A percentile compares a stretch with the other conserved stretches of the same genome.
Evolutionary conservation across 1,140 invertebrate genomes (phyloP).

Genomic region (Drosophila nebulosa): DNA sequence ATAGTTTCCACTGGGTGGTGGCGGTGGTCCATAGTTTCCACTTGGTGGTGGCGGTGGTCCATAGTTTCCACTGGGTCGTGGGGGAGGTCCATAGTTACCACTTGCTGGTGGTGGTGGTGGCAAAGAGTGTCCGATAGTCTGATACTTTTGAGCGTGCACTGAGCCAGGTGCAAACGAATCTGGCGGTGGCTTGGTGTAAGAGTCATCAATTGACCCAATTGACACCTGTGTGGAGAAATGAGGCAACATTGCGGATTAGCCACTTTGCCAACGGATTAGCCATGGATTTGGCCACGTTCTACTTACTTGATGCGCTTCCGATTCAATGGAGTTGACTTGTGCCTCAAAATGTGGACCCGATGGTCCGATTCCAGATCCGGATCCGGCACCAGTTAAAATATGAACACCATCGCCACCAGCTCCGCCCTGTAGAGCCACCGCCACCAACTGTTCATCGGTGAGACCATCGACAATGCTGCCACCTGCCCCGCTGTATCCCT

Average conservation of each 20-base stretch:
- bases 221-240: slow-evolving; percentile 23
- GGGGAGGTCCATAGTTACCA: slow-evolving; percentile 73
- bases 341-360: neutral
- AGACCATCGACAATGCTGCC: slow-evolving; percentile 61
- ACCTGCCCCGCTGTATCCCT: slow-evolving; percentile 24
- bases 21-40: slow-evolving; percentile 82
- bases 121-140: slow-evolving; percentile 29
- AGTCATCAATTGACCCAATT: slow-evolving; percentile 54
- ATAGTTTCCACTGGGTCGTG: slow-evolving; percentile 56
- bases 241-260: neutral
- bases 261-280: too few relatives aligned
- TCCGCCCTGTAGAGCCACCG: slow-evolving; percentile 65
- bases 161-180: slow-evolving; percentile 66
- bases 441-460: slow-evolving; percentile 71
- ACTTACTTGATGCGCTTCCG: slow-evolving; percentile 65
- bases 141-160: slow-evolving; percentile 56
- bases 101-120: slow-evolving; percentile 71
- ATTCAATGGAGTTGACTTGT: slow-evolving; percentile 51
- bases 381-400: slow-evolving; percentile 29
- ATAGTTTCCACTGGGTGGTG: slow-evolving; percentile 70
- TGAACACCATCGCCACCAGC: slow-evolving; percentile 22
- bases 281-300: neutral
- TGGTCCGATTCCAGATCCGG: slow-evolving; percentile 28
- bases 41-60: slow-evolving; percentile 27
- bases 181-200: slow-evolving; percentile 58